Base-by-base conservation (phyloP, 2,113 vertebrate genomes). In the Trogon surrucura region DNA sequence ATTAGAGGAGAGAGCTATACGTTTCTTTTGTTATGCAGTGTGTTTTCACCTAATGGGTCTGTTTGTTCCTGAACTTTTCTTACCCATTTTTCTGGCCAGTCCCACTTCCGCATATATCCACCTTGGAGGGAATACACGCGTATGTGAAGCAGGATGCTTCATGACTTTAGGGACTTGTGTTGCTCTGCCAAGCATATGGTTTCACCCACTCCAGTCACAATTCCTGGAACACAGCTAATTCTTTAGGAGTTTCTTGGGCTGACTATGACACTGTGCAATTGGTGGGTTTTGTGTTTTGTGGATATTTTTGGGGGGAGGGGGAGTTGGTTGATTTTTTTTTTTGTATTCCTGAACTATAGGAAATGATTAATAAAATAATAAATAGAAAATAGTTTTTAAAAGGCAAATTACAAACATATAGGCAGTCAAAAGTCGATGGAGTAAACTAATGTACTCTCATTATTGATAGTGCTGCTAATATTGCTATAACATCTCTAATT, bases 91-190 rank as follows among this genome's bases (percentile, higher is more conserved):
- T 54, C 17, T 61, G 62, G 16, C 22, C 5, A 11, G 19, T 71
- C 22, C 27, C 12, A 13, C 16, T 85, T 78, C 8, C 18, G 3
- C 11, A 51, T 4, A 3, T 20, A 30, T 34, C 7, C 1, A 2
- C 10, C 50, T 53, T 67, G 45, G 4, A 65, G 22, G 3, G 26
- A 53, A 50, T 10, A 14, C 0, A 0, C 14, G 11, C 4, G 9
- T 25, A 66, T 41, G 41, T 41, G 41, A 41, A 41, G 41, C 41
- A 41, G 9, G 7, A 23, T 25, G 22, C 13, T 71, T 80, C 5
- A 3, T 54, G 19, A 36, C 61, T 54, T 88, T 19, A 44, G 25
- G 72, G 16, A 47, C 11, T 25, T 8, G 2, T 19, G 6, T 29
- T 61, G 25, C 20, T 71, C 48, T 82, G 14, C 16, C 30, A 47